phyloP scores from a whole-genome alignment of 1,140 invertebrate genomes.

The Teleopsis dalmanni region DNA sequence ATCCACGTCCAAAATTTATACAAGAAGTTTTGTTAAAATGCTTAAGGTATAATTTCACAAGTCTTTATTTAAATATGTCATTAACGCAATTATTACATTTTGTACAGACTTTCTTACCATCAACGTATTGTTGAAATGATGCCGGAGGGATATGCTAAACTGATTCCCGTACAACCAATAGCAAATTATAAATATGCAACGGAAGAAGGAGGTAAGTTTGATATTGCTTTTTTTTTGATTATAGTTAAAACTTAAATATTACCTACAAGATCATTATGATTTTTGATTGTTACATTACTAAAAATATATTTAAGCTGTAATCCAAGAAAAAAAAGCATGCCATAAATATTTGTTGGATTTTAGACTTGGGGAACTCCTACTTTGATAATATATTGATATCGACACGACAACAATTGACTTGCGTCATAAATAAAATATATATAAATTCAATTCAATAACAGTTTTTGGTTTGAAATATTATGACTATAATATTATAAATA shows the following conservation, averaged over 20 bases:
- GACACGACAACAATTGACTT: too few species aligned
- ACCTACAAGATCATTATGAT: background rate
- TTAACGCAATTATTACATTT: conserved; percentile 4
- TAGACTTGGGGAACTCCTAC: too few species aligned
- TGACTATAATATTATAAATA: too few species aligned
- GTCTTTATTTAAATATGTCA: background rate
- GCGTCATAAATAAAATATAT: too few species aligned
- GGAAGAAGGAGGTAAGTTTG: conserved; percentile 66
- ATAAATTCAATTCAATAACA: too few species aligned
- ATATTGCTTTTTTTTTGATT: too few species aligned
- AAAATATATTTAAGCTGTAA: background rate
- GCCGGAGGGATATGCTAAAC: conserved; percentile 74
- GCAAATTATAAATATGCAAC: conserved; percentile 76
- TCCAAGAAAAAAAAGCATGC: background rate
- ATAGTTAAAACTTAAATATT: too few species aligned
- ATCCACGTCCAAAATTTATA: conserved; percentile 94
- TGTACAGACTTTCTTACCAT: conserved; percentile 84
- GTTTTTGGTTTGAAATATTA: too few species aligned
- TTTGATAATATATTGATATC: too few species aligned
- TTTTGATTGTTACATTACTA: background rate
- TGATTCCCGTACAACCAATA: conserved; percentile 72
- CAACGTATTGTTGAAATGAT: conserved; percentile 88
- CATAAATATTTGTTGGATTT: too few species aligned
- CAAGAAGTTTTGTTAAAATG: conserved; percentile 85
- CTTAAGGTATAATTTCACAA: conserved; percentile 57